These are phyloP conservation scores for Schlechtendalia chinensis DNA, from an alignment of 1,140 invertebrate genomes.

Conservation along the genomic window DNA sequence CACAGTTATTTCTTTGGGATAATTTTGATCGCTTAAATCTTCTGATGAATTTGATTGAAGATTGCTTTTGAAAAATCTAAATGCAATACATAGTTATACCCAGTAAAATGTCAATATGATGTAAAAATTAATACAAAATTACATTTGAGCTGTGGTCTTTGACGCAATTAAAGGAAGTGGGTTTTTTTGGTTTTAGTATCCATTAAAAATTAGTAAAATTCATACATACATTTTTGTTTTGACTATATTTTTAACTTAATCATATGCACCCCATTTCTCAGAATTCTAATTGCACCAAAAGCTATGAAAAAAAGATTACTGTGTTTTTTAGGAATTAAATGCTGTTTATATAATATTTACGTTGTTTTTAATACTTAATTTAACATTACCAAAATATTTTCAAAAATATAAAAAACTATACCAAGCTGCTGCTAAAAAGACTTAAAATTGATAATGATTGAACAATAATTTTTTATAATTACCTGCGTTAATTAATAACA, in stretches of 20 bases:
- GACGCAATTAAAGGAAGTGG: not conserved
- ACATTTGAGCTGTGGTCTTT: not conserved
- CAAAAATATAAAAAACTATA: not conserved
- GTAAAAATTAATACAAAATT: constrained; percentile 27
- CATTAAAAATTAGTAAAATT: not conserved
- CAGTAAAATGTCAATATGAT: constrained; percentile 38
- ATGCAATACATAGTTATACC: constrained; percentile 37
- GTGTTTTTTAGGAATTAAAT: not conserved
- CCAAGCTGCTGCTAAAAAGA: not conserved
- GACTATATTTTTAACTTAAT: not conserved
- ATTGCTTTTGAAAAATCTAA: constrained; percentile 78
- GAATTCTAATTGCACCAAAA: not conserved
- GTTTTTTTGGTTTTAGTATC: not conserved
- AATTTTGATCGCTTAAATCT: constrained; percentile 44
- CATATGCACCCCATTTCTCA: not conserved
- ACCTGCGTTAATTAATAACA: not conserved
- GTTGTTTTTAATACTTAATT: not conserved
- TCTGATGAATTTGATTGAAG: constrained; percentile 63
- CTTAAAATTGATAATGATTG: not conserved
- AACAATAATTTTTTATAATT: not conserved
- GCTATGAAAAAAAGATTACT: not conserved
- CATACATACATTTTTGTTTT: not conserved
- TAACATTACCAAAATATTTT: not conserved
- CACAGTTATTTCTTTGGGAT: not conserved
- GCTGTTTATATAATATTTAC: not conserved